phyloP scores from a whole-genome alignment of 2,888 invertebrate species.

The Brachyptera putata region DNA sequence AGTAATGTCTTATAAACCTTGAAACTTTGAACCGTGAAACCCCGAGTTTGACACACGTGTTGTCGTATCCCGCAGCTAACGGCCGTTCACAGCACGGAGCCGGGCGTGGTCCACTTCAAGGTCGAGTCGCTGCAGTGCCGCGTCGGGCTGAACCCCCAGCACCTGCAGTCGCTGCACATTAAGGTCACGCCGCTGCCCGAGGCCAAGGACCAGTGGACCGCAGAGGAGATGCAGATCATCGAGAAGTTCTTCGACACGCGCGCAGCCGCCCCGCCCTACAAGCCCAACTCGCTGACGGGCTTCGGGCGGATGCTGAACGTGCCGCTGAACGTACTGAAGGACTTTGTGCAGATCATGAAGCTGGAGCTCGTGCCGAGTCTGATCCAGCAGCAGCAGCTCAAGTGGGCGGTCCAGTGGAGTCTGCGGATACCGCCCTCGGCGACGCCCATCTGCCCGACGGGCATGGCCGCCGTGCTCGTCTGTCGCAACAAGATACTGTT shows the following conservation, averaged over 20 bases:
- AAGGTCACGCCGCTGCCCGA: conserved; percentile 74
- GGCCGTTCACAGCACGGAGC: conserved; percentile 70
- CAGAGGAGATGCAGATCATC: conserved; percentile 83
- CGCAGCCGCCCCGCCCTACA: conserved; percentile 86
- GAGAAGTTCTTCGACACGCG: conserved; percentile 90
- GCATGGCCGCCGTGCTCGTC: conserved; percentile 81
- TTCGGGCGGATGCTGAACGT: conserved; percentile 82
- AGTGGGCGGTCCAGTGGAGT: conserved; percentile 91
- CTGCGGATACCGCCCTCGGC: conserved; percentile 87
- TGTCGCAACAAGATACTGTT: conserved; percentile 85
- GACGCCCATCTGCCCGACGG: conserved; percentile 81
- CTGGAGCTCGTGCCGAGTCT: conserved; percentile 54
- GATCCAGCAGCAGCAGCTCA: conserved; percentile 59
- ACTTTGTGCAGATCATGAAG: conserved; percentile 86
- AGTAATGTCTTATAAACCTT: too few species aligned
- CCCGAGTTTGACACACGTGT: too few species aligned
- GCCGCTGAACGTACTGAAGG: conserved; percentile 81
- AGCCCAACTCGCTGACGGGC: conserved; percentile 81
- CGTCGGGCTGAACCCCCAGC: conserved; percentile 80
- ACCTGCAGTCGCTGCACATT: conserved; percentile 85
- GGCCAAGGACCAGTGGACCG: conserved; percentile 79
- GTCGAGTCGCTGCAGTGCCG: conserved; percentile 83
- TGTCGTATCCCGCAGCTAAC: conserved; percentile 57
- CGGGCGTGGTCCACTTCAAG: conserved; percentile 86
- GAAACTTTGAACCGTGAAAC: too few species aligned